Evolutionary conservation across 2,888 invertebrate species (phyloP), one percentile per base, ranked within the genome.

Genomic region (Hydrotaea cyrtoneurina): DNA sequence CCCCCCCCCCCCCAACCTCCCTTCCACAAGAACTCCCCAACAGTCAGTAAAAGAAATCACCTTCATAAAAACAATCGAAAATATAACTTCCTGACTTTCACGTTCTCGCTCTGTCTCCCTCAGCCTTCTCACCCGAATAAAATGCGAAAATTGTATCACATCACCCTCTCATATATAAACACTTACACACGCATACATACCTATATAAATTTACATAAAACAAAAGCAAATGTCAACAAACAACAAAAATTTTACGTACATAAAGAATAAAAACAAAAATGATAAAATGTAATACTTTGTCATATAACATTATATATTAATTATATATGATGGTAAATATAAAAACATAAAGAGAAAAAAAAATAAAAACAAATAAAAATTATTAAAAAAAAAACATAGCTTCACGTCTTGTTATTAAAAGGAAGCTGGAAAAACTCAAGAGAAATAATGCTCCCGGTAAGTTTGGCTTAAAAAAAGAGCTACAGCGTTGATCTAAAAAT

Each of bases 191-290:
- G 77, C 59, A 71, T 72, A 57, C 43, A 66, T 43, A 73, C 55
- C n/a, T n/a, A n/a, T n/a, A 78, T 72, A 73, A 57, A 74, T 83
- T 80, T 53, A 82, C 26, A 77, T 46, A 71, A 76, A 73, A 31
- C 31, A 31, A 31, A 69, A 83, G 59, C 72, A 79, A 80, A 78
- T 69, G 71, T 53, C 75, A 85, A 82, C 66, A 86, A 77, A 82
- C 46, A 69, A 64, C 59, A 89, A 89, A 87, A 86, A 87, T 88
- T 87, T 88, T 87, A 88, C 89, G 88, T 87, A 88, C 81, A 88
- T 84, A 88, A 86, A 86, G 88, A 89, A 89, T 87, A 88, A 87
- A 87, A 86, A 87, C 88, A 88, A 89, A 84, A 53, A 46, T 69
- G 69, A 69, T 69, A 46, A 76, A 80, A 75, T 50, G 36, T 86